Evolutionary conservation across 2,113 vertebrate species (phyloP).

Genomic region (Ursus arctos): DNA sequence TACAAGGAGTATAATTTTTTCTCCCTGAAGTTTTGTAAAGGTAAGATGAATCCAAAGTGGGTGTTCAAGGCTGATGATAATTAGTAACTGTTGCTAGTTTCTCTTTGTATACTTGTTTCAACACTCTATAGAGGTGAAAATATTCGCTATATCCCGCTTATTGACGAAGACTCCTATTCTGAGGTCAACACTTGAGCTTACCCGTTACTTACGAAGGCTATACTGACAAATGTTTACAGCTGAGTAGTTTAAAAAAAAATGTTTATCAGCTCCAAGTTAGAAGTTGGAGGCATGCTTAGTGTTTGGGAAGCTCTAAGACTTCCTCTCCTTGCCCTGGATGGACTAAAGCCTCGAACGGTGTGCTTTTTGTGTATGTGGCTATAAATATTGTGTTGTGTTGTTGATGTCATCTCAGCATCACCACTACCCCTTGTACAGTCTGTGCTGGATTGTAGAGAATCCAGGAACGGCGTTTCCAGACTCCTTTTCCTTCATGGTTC

Average conservation of each 20-base stretch:
- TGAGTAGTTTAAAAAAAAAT: not conserved
- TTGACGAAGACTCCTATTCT: constrained; percentile 64
- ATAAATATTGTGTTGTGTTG: not conserved
- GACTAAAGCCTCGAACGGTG: not conserved
- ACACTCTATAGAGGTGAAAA: constrained; percentile 36
- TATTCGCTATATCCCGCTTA: constrained; percentile 64
- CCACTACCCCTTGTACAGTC: not conserved
- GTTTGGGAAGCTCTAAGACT: not conserved
- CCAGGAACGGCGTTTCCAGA: not conserved
- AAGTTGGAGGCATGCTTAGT: not conserved
- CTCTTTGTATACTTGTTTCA: constrained; percentile 67
- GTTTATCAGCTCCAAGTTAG: not conserved
- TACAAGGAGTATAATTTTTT: not conserved
- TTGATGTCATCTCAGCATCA: not conserved
- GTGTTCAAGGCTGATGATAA: not conserved
- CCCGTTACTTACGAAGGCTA: constrained; percentile 56
- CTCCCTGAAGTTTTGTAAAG: not conserved
- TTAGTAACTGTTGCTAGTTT: not conserved
- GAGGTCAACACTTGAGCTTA: not conserved
- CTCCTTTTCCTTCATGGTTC: not conserved
- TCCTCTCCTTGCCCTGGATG: not conserved
- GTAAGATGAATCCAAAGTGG: not conserved
- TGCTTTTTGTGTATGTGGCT: not conserved
- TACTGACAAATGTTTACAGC: constrained; percentile 31
- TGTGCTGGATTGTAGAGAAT: not conserved